Base-by-base conservation (phyloP, 1,140 invertebrate genomes). In the Achroia grisella region DNA sequence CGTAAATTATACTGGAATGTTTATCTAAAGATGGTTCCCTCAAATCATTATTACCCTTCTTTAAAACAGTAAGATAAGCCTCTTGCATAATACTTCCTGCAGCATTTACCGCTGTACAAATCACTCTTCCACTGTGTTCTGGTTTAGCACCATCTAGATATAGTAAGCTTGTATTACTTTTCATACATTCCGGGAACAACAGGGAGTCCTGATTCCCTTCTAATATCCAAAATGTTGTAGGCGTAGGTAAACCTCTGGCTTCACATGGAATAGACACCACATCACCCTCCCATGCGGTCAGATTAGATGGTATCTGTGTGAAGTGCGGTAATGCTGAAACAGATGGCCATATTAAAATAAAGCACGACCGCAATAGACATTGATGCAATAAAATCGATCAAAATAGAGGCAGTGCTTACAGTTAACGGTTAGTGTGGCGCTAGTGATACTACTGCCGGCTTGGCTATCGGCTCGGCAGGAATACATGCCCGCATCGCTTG, bases 241-340 rank as follows among this genome's bases (percentile, higher is more conserved):
- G 95, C 10, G 89, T 88, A 6, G 96, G 96, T 82, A 97, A 94
- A 8, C 97, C 97, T 56, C 93, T 94, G 1, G 96, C 95, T 36
- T 91, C 89, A 77, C 97, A 99, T 37, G 94, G 92, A 69, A 99
- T 96, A 54, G 93, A 91, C 0, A 95, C 94, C 33, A 90, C 91
- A 71, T 94, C 90, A 11, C 94, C 94, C 41, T 92, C 89, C 44
- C 95, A 87, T 52, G 94, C 91, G 42, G 93, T 94, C 44, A 94
- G 88, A 86, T 98, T 95, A 52, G 92, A 89, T 5, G 97, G 96
- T 68, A 93, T 92, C 70, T 93, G 91, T 51, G 92, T 90, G 77
- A 98, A 96, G 76, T 91, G 94, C 23, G 97, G 97, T 87, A 97
- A 97, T 44, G 95, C 95, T 97, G 87, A 41, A 85, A 85, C 77